These are phyloP conservation scores for Cephalophus harveyi DNA, from an alignment of 2,113 vertebrate species.

Conservation along the genomic window DNA sequence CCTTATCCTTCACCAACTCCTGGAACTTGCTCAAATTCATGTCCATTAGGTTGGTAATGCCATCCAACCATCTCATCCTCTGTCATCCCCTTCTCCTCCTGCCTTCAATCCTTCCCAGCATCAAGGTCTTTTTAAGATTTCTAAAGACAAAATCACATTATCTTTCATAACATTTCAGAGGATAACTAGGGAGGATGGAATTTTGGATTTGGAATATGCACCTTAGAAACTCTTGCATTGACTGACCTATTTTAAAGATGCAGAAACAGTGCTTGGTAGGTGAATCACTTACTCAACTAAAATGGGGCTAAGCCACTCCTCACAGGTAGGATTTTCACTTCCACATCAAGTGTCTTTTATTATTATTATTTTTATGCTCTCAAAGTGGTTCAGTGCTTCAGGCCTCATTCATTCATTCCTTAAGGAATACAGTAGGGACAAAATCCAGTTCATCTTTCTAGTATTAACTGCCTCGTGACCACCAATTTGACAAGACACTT, in stretches of 20 bases:
- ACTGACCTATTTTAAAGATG: not conserved
- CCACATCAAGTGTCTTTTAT: not conserved
- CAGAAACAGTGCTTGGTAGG: not conserved
- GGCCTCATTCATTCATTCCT: not conserved
- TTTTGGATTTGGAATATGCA: not conserved
- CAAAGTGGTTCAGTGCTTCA: not conserved
- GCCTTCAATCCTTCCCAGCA: not conserved
- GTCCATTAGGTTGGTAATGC: not conserved
- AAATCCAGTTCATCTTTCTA: not conserved
- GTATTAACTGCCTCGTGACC: not conserved
- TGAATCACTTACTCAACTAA: not conserved
- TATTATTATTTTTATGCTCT: not conserved
- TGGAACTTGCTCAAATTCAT: not conserved
- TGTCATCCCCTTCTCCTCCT: not conserved
- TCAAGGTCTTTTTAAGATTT: not conserved
- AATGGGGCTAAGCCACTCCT: not conserved
- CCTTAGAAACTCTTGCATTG: not conserved
- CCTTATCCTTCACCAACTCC: not conserved
- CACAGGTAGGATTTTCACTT: not conserved
- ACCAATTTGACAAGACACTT: not conserved
- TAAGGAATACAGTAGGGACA: not conserved
- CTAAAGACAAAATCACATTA: not conserved
- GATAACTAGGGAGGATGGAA: not conserved
- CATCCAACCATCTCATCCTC: not conserved
- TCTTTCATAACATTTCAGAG: slow-evolving; percentile 3